phyloP scores from a whole-genome alignment of 2,113 vertebrate species.

The Murina feae region DNA sequence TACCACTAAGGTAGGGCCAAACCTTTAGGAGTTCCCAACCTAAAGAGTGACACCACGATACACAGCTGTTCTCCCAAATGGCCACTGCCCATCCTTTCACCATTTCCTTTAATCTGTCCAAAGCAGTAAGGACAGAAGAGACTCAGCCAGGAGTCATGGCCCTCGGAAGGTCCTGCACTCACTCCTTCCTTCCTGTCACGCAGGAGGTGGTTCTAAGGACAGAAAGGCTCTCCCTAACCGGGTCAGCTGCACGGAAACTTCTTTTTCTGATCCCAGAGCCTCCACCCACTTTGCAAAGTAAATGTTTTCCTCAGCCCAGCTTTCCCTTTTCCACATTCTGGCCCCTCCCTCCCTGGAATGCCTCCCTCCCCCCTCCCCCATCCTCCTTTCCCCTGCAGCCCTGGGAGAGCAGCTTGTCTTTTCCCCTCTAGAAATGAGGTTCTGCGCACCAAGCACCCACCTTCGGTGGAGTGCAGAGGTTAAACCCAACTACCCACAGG shows the following conservation, averaged over 20 bases:
- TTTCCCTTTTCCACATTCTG: neutral
- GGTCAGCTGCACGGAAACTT: neutral
- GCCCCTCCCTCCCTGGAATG: neutral
- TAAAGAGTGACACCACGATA: neutral
- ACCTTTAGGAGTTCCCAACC: neutral
- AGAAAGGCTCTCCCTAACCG: neutral
- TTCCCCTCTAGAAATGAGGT: neutral
- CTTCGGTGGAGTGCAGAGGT: neutral
- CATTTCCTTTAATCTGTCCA: neutral
- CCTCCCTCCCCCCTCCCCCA: neutral
- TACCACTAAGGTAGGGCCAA: neutral
- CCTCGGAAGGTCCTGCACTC: neutral
- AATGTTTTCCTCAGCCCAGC: neutral
- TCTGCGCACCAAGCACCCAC: neutral
- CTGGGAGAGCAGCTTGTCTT: neutral
- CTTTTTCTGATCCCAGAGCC: neutral
- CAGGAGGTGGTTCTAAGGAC: neutral
- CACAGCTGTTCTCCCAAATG: neutral
- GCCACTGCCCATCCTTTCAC: neutral
- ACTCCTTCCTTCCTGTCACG: neutral
- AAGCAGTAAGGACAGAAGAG: neutral
- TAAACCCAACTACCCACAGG: neutral
- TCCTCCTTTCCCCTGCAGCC: neutral
- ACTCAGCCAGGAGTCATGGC: neutral
- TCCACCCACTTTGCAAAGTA: neutral